These are phyloP conservation scores for Sebastes flavidus DNA, from an alignment of 2,797 vertebrate genomes.

Conservation along the genomic window DNA sequence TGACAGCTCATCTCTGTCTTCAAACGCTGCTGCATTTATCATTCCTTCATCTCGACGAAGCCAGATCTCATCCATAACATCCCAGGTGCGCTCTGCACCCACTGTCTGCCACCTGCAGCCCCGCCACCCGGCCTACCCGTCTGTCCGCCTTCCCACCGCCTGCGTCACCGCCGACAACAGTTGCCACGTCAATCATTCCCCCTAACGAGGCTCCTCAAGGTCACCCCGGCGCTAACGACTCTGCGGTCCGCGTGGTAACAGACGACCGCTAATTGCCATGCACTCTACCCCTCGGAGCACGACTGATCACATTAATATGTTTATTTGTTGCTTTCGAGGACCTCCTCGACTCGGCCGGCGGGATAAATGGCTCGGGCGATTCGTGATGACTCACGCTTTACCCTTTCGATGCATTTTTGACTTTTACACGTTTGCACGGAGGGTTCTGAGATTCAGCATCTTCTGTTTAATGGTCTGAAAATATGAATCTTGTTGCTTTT, in stretches of 20 bases:
- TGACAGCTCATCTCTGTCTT: neutral
- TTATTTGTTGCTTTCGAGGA: constrained; percentile 67
- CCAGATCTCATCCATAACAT: constrained; percentile 37
- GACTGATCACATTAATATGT: constrained; percentile 71
- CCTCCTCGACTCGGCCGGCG: constrained; percentile 45
- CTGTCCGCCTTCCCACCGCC: constrained; percentile 34
- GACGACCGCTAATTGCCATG: constrained; percentile 68
- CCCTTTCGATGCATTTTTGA: neutral
- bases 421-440: constrained; percentile 28
- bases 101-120: constrained; percentile 36
- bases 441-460: constrained; percentile 36
- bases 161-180: constrained; percentile 33
- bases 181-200: constrained; percentile 66
- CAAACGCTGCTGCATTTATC: neutral
- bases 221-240: constrained; percentile 49
- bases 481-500: constrained; percentile 44
- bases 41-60: neutral
- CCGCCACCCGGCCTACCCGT: constrained; percentile 38
- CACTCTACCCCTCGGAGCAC: constrained; percentile 52
- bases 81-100: constrained; percentile 42
- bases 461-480: constrained; percentile 52
- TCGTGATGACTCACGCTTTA: constrained; percentile 42
- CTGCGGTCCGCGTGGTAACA: constrained; percentile 48
- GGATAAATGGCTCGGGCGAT: constrained; percentile 43
- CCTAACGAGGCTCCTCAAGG: constrained; percentile 73